These are phyloP conservation scores for Tricholauxania praeusta DNA, from an alignment of 2,888 invertebrate genomes.

Conservation along the genomic window DNA sequence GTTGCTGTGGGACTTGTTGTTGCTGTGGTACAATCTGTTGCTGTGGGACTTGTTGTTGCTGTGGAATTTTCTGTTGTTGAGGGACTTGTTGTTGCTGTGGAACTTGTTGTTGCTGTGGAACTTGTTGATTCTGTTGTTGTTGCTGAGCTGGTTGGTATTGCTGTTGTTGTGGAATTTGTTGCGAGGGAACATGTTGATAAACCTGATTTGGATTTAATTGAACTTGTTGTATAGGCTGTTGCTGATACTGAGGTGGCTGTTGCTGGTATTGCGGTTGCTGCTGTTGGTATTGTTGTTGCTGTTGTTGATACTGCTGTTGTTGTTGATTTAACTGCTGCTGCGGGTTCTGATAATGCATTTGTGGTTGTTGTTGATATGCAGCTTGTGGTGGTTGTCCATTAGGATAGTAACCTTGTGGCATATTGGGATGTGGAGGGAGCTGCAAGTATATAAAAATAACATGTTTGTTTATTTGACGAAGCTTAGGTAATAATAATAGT, in stretches of 20 bases:
- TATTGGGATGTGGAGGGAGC: conserved; percentile 67
- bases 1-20: conserved; percentile 43
- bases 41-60: conserved; percentile 38
- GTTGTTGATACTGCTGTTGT: conserved; percentile 50
- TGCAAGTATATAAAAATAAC: conserved; percentile 39
- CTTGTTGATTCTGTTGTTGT: conserved; percentile 44
- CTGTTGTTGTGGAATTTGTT: background rate
- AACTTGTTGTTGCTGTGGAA: conserved; percentile 50
- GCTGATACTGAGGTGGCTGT: conserved; percentile 53
- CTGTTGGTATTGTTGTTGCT: conserved; percentile 46
- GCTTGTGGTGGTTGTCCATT: conserved; percentile 50
- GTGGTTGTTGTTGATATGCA: conserved; percentile 55
- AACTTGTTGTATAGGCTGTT: conserved; percentile 53
- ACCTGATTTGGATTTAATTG: conserved; percentile 58
- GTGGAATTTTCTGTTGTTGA: conserved; percentile 30
- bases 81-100: conserved; percentile 46
- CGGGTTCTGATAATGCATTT: conserved; percentile 57
- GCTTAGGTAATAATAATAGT: too few species aligned
- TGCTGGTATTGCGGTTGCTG: conserved; percentile 49
- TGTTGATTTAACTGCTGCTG: conserved; percentile 55
- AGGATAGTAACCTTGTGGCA: conserved; percentile 66
- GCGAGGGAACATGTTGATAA: conserved; percentile 52
- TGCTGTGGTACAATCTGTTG: conserved; percentile 47
- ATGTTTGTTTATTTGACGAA: background rate
- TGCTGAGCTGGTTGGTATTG: conserved; percentile 33